These are phyloP conservation scores for Pristionchus exspectatus DNA, from an alignment of 2,888 invertebrate genomes.

Conservation along the genomic window DNA sequence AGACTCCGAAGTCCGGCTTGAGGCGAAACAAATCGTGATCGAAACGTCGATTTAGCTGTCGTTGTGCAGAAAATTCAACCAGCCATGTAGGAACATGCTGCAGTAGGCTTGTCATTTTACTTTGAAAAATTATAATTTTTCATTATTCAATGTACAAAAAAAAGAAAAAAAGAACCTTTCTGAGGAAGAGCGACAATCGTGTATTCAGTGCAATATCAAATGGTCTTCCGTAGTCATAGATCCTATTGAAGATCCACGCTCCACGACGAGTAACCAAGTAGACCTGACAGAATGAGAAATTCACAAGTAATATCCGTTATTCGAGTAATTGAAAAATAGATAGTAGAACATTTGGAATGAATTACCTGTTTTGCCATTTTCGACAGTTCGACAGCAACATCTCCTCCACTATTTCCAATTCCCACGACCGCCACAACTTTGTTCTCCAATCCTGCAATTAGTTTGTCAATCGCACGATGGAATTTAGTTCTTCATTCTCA, in stretches of 20 bases:
- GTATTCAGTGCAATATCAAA: conserved; percentile 64
- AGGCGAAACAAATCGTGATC: conserved; percentile 80
- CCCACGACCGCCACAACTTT: conserved; percentile 80
- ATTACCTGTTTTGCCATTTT: conserved; percentile 78
- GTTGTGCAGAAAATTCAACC: neutral
- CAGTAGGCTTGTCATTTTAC: no score
- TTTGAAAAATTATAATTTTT: no score
- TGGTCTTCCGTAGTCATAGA: conserved; percentile 78
- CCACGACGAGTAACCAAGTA: conserved; percentile 81
- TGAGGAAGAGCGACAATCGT: conserved; percentile 33
- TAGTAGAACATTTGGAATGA: no score
- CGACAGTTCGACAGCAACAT: conserved; percentile 81
- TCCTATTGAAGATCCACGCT: conserved; percentile 81
- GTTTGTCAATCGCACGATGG: neutral
- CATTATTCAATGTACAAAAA: no score
- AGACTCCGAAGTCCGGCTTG: conserved; percentile 78
- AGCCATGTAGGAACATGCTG: neutral
- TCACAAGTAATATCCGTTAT: no score
- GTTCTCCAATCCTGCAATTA: conserved; percentile 76
- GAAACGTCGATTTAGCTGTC: conserved; percentile 60
- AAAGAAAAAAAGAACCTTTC: no score
- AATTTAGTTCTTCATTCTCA: neutral
- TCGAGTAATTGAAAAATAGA: no score
- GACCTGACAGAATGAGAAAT: conserved; percentile 73
- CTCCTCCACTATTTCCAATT: conserved; percentile 81